Conservation (phyloP, 2,113 vertebrate genomes). For the Neodontobutis hainanensis region DNA sequence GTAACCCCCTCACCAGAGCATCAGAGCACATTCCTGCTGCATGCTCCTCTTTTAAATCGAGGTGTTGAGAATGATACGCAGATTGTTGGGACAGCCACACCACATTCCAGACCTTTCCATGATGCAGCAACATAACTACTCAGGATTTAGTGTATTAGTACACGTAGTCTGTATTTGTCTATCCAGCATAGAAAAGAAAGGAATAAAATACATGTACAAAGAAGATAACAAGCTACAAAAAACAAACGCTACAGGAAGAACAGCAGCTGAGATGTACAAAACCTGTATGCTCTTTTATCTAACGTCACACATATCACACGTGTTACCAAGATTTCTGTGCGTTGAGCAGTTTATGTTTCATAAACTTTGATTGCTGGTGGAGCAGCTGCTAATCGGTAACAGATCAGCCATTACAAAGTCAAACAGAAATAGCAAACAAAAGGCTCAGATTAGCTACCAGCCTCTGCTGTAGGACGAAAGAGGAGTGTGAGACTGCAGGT, state of each 20-base stretch:
- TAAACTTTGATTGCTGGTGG: neutral
- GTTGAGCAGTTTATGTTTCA: neutral
- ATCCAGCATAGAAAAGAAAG: too few species aligned
- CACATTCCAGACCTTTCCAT: constrained; percentile 40
- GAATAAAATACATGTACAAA: too few species aligned
- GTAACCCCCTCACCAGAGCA: constrained; percentile 6
- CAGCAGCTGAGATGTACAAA: neutral
- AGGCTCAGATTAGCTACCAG: constrained; percentile 19
- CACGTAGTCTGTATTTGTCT: neutral
- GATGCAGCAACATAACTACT: constrained; percentile 9
- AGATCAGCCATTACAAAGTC: constrained; percentile 14
- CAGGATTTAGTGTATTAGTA: too few species aligned
- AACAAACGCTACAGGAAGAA: neutral
- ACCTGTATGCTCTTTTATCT: neutral
- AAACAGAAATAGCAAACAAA: constrained; percentile 21
- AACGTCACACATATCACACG: neutral
- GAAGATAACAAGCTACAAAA: too few species aligned
- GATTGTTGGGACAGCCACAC: constrained; percentile 1
- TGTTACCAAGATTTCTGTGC: neutral
- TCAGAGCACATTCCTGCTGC: constrained; percentile 28
- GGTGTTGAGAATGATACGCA: constrained; percentile 40
- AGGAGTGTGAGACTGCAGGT: neutral
- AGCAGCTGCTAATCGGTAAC: neutral
- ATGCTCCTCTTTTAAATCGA: constrained; percentile 31
- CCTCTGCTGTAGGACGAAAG: neutral